Evolutionary conservation across 1,140 invertebrate species (phyloP).

Genomic region (Lordiphosa mommai): DNA sequence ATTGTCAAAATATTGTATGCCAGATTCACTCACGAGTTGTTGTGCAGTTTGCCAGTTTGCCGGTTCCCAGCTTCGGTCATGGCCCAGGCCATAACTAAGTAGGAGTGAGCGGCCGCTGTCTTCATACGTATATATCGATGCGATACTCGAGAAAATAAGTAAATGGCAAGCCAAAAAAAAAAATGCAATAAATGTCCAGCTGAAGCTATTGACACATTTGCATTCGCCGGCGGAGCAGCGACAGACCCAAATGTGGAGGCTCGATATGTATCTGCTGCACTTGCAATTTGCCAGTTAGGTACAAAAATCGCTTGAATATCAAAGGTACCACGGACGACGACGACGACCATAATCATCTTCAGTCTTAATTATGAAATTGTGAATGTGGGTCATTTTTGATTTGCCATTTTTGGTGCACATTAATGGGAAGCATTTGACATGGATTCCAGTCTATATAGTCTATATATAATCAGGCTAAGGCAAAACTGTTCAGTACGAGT

Average conservation of each 20-base stretch:
- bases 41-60: not conserved
- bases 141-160: conserved; percentile 23
- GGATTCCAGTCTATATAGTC: no score
- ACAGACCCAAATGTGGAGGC: not conserved
- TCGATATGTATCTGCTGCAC: conserved; percentile 23
- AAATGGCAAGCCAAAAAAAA: conserved; percentile 45
- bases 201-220: conserved; percentile 72
- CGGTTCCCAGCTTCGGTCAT: conserved; percentile 35
- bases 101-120: conserved; percentile 46
- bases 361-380: no score
- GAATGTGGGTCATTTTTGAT: no score
- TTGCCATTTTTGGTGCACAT: no score
- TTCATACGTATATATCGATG: no score
- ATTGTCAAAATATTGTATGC: conserved; percentile 77
- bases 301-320: no score
- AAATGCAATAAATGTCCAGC: conserved; percentile 69
- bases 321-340: not conserved
- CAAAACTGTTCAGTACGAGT: no score
- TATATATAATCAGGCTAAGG: no score
- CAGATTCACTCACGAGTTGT: conserved; percentile 62
- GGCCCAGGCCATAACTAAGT: conserved; percentile 29
- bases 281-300: conserved; percentile 10
- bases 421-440: no score
- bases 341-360: no score
- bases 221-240: conserved; percentile 26